Evolutionary conservation across 2,797 vertebrate genomes (phyloP), one percentile per base, ranked within the genome.

Genomic region (Spinibarbus caldwelli): DNA sequence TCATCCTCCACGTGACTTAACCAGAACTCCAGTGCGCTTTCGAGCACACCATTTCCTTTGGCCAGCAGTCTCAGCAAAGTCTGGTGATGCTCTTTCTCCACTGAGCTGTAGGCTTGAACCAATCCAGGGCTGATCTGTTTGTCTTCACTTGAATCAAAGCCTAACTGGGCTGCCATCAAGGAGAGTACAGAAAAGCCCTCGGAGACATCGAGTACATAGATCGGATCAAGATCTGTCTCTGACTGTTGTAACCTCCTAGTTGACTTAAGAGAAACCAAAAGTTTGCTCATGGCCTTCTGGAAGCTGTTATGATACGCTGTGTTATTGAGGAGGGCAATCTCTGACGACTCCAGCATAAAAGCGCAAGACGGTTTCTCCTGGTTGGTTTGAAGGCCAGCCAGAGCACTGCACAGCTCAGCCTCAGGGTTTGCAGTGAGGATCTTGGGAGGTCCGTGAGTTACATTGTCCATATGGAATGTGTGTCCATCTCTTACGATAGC

Each of bases 181-280:
- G 97, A 96, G 76, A 99, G 94, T 85, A 98, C 86, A 4, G 98
- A 99, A 93, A 99, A 99, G 62, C 98, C 98, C 91, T 99, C 98
- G 0, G 97, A 99, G 41, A 99, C 98, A 70, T 99, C 98, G 71
- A 99, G 93, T 84, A 99, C 89, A 0, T 97, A 98, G 59, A 97
- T 86, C 70, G 95, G 94, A 80, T 96, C 95, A 0, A 88, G 41
- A 19, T 70, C 29, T 43, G 66, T 31, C n/a, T 91, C 91, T 29
- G 93, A 83, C 1, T 86, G 89, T 49, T 88, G 91, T 8, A 90
- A 90, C 57, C 85, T 75, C 6, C 57, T 72, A 11, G 80, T 34
- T 4, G 54, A 87, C 88, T 90, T 94, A 88, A 99, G 88, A 0
- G 92, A 92, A 29, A 90, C 90, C 52, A 98, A 86, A 31, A 99